Conservation (phyloP, 2,113 vertebrate genomes). For the Ophiodon elongatus region DNA sequence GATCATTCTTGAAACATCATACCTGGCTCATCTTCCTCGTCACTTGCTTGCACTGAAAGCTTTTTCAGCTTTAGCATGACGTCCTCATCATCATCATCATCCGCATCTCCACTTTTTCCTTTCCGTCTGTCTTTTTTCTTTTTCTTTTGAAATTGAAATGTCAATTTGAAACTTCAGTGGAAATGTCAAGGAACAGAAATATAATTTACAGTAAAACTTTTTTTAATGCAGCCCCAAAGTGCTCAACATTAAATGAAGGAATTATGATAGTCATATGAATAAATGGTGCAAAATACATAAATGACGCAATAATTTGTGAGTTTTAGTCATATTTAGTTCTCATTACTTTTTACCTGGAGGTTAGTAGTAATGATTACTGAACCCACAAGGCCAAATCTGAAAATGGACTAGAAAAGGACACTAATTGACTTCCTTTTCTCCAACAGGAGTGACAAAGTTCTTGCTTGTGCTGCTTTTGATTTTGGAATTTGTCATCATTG, state of each 20-base stretch:
- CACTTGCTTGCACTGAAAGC: slow-evolving; percentile 87
- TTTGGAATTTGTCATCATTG: too few relatives aligned
- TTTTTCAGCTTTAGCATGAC: slow-evolving; percentile 88
- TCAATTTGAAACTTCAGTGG: background rate
- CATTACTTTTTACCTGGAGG: too few relatives aligned
- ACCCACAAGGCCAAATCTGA: too few relatives aligned
- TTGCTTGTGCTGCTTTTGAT: too few relatives aligned
- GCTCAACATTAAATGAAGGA: background rate
- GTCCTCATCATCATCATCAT: slow-evolving; percentile 82
- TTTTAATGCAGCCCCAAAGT: background rate
- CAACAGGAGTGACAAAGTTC: too few relatives aligned
- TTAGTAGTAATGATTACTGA: too few relatives aligned
- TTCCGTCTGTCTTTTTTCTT: slow-evolving; percentile 89
- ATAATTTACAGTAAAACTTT: background rate
- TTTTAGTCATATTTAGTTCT: too few relatives aligned
- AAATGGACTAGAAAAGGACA: too few relatives aligned
- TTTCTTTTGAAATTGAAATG: slow-evolving; percentile 73
- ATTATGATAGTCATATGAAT: background rate
- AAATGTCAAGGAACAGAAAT: background rate
- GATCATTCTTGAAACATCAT: background rate
- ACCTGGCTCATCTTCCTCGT: slow-evolving; percentile 86
- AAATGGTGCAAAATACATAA: background rate
- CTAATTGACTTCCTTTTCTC: too few relatives aligned
- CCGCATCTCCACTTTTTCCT: slow-evolving; percentile 83
- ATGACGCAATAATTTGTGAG: background rate